Conservation (phyloP, 2,888 invertebrate species). For the Adelognathus sp. region DNA sequence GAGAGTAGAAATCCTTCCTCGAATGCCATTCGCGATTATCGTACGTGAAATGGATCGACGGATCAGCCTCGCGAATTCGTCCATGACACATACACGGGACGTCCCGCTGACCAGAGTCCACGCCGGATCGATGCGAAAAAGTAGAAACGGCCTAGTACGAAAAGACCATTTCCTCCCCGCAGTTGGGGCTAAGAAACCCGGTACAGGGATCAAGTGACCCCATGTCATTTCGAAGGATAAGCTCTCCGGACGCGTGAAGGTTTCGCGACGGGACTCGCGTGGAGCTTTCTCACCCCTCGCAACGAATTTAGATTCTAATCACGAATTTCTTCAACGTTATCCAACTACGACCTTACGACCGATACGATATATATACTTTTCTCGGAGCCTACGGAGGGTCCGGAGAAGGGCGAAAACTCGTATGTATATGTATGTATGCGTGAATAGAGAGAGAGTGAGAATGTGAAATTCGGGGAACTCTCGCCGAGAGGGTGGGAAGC, state of each 20-base stretch:
- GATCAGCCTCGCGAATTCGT: not conserved
- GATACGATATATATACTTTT: not conserved
- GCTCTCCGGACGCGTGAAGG: slow-evolving; percentile 43
- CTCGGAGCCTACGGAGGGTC: not conserved
- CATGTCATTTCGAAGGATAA: slow-evolving; percentile 19
- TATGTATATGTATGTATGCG: not conserved
- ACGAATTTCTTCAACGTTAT: slow-evolving; percentile 4
- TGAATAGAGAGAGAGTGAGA: not conserved
- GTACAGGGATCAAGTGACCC: slow-evolving; percentile 33
- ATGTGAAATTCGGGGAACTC: not conserved
- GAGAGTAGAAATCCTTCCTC: not conserved
- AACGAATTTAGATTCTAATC: slow-evolving; percentile 53
- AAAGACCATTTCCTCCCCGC: slow-evolving; percentile 1
- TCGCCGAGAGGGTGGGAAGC: slow-evolving; percentile 21
- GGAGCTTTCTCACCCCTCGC: slow-evolving; percentile 36
- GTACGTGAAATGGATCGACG: slow-evolving; percentile 14
- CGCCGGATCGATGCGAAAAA: not conserved
- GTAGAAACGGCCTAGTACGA: not conserved
- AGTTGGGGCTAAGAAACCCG: slow-evolving; percentile 1
- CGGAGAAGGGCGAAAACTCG: slow-evolving; percentile 3
- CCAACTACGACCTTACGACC: not conserved
- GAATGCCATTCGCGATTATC: not conserved
- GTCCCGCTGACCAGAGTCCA: not conserved
- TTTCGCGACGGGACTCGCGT: slow-evolving; percentile 34
- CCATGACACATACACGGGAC: slow-evolving; percentile 1